Base-by-base conservation (phyloP, 2,113 vertebrate species). In the Colius striatus region DNA sequence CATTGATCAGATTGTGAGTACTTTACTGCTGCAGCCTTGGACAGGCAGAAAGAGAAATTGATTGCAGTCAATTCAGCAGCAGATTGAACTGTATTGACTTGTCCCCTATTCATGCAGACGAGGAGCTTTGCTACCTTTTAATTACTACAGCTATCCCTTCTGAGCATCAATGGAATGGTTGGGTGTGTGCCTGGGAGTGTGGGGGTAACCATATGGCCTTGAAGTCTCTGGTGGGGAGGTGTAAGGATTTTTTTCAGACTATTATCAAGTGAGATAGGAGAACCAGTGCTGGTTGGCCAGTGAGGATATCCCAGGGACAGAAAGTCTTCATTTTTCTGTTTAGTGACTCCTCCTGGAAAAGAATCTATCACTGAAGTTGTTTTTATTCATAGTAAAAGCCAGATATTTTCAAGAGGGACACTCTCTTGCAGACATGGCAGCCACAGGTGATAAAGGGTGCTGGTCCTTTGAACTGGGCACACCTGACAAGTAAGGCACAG, bases 11-110 rank as follows among this genome's bases (percentile, higher is more conserved):
- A 50, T 43, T 76, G 79, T 76, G 79, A 97, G 94, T 71, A 74
- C 93, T 98, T 97, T 97, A 93, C 81, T 90, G 95, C 96, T 75
- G 85, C 90, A 97, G 94, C 96, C 96, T 98, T 96, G 97, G 97
- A 95, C 3, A 51, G 92, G 94, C 96, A 85, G 92, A 66, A 92
- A 55, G 73, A 92, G 80, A 95, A 97, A 97, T 96, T 96, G 97
- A 98, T 97, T 96, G 94, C 92, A 95, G 93, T 95, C 96, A 95
- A 73, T 97, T 97, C 93, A 89, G 92, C 78, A 96, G 85, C 89
- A 96, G 97, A 97, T 88, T 95, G 93, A 97, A 93, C 94, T 54
- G 57, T 92, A 97, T 96, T 47, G 83, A 97, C 95, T 94, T 67
- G 85, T 95, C 72, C 96, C 61, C 85, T 82, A 30, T 85, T 92